phyloP scores from a whole-genome alignment of 2,113 vertebrate genomes.

The Bettongia penicillata region DNA sequence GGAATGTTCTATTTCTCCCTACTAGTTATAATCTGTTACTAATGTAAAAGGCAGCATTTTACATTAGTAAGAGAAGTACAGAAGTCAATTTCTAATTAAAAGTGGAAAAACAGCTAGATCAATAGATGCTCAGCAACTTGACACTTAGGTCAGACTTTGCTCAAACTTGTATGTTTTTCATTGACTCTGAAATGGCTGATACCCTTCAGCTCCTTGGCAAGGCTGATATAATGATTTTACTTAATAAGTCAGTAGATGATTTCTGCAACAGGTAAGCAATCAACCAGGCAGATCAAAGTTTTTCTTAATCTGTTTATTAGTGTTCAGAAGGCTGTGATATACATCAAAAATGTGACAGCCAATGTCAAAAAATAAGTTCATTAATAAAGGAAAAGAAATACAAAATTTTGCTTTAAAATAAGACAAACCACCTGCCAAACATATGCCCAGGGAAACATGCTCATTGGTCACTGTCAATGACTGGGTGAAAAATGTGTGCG shows the following conservation, averaged over 20 bases:
- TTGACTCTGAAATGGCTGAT: conserved; percentile 55
- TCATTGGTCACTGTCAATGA: conserved; percentile 9
- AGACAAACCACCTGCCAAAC: conserved; percentile 2
- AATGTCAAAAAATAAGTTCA: conserved; percentile 33
- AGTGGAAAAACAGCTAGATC: conserved; percentile 71
- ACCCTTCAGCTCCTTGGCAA: conserved; percentile 49
- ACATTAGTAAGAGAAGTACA: conserved; percentile 5
- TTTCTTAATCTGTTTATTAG: conserved; percentile 65
- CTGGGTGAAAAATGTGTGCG: conserved; percentile 33
- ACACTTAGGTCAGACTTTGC: conserved; percentile 53
- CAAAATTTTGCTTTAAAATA: conserved; percentile 7
- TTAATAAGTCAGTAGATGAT: conserved; percentile 69
- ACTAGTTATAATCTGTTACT: conserved; percentile 62
- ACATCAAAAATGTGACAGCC: conserved; percentile 15
- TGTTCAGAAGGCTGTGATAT: conserved; percentile 46
- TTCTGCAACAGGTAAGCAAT: conserved; percentile 54
- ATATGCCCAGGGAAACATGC: conserved; percentile 22
- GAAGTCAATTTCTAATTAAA: conserved; percentile 82
- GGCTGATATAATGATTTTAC: conserved; percentile 61
- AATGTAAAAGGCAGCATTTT: conserved; percentile 65
- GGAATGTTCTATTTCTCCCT: conserved; percentile 44
- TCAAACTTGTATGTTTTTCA: conserved; percentile 33
- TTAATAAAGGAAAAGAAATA: conserved; percentile 28
- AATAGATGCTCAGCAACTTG: conserved; percentile 51
- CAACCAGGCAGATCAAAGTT: conserved; percentile 30